Conservation (phyloP, 2,888 invertebrate species). For the Atrina japonica region DNA sequence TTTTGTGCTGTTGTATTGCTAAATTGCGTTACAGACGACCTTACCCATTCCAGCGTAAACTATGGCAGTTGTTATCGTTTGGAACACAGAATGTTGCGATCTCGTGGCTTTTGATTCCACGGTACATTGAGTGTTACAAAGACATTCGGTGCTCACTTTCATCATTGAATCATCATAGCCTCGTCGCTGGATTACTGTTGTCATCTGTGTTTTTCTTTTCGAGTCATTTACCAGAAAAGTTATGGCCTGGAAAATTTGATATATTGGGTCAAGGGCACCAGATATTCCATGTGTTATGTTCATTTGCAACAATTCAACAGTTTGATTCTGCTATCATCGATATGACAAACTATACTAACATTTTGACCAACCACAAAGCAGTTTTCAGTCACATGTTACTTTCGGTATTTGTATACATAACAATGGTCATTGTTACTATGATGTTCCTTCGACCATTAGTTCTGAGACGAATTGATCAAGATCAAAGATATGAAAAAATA, state of each 20-base stretch:
- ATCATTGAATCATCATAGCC: constrained; percentile 57
- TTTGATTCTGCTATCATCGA: constrained; percentile 46
- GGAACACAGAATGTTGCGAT: constrained; percentile 43
- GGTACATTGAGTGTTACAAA: constrained; percentile 52
- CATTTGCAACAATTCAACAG: constrained; percentile 41
- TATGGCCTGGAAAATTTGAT: constrained; percentile 58
- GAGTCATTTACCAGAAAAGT: constrained; percentile 60
- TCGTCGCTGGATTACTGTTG: constrained; percentile 47
- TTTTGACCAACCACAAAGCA: too few species aligned
- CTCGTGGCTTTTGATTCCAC: constrained; percentile 45
- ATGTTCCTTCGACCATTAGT: too few species aligned
- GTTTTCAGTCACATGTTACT: too few species aligned
- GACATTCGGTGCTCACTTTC: constrained; percentile 43
- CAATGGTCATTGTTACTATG: too few species aligned
- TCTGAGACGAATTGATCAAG: too few species aligned
- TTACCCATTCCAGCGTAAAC: constrained; percentile 57
- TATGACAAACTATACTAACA: constrained; percentile 10
- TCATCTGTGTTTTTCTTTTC: constrained; percentile 63
- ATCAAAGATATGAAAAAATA: too few species aligned
- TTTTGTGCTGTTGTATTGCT: constrained; percentile 55
- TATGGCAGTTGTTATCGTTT: constrained; percentile 56
- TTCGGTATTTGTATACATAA: too few species aligned
- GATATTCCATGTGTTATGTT: constrained; percentile 60
- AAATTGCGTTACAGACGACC: constrained; percentile 58
- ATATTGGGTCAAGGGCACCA: constrained; percentile 67